Evolutionary conservation across 1,140 invertebrate genomes (phyloP).

Genomic region (Drosophila takahashii): DNA sequence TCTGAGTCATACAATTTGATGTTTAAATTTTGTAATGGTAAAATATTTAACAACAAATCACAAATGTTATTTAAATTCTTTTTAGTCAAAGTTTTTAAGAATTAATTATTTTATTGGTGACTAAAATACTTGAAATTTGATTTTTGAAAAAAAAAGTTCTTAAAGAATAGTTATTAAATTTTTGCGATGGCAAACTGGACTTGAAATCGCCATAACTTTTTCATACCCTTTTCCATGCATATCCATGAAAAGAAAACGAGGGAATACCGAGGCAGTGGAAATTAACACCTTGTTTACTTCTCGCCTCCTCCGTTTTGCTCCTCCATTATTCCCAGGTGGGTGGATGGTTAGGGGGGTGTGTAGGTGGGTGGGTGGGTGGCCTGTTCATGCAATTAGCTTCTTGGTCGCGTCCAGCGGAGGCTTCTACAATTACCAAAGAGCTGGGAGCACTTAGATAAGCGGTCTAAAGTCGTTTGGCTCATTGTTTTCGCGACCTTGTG

Average conservation of each 20-base stretch:
- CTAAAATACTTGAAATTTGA: background rate
- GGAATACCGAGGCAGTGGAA: constrained; percentile 41
- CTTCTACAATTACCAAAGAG: constrained; percentile 52
- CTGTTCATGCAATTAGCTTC: constrained; percentile 64
- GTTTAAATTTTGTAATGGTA: background rate
- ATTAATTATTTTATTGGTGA: too few species aligned
- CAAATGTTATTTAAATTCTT: too few species aligned
- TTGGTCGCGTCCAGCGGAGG: constrained; percentile 21
- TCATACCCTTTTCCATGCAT: constrained; percentile 10
- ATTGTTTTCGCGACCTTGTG: constrained; percentile 74
- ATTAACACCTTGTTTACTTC: constrained; percentile 80
- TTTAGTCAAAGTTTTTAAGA: too few species aligned
- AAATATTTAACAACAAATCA: too few species aligned
- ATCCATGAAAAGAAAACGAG: constrained; percentile 7
- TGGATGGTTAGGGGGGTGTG: constrained; percentile 17
- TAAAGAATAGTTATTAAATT: background rate
- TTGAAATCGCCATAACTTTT: background rate
- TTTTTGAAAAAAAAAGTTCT: background rate
- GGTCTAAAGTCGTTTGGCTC: constrained; percentile 50
- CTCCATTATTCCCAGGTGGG: constrained; percentile 1
- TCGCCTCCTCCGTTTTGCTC: constrained; percentile 28
- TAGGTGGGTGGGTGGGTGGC: constrained; percentile 19
- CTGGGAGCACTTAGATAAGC: constrained; percentile 60
- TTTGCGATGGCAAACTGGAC: background rate
- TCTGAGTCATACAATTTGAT: background rate